Percentiles rank a stretch among this genome's conserved stretches.
phyloP scores from a whole-genome alignment of 2,888 invertebrate genomes.

The Erynnis tages region DNA sequence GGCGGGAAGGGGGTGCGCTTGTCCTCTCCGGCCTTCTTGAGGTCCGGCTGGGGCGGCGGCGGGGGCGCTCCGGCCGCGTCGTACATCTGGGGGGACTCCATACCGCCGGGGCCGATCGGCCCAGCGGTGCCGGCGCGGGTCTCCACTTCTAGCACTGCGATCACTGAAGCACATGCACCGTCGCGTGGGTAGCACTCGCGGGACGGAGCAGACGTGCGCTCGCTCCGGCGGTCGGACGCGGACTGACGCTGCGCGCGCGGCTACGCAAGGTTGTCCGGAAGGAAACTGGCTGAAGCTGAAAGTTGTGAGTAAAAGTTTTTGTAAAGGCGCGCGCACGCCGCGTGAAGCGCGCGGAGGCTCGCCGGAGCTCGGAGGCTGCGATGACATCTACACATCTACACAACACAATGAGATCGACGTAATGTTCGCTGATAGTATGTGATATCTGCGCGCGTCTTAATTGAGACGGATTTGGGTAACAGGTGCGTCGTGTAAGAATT shows the following conservation, averaged over 20 bases:
- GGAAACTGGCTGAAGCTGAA: slow-evolving; percentile 74
- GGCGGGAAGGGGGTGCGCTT: slow-evolving; percentile 88
- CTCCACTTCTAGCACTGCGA: slow-evolving; percentile 78
- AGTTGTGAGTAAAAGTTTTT: slow-evolving; percentile 68
- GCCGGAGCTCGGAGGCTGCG: not conserved
- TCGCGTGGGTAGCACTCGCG: slow-evolving; percentile 49
- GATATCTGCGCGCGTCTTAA: too few species aligned
- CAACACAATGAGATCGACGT: too few species aligned
- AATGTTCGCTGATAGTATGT: too few species aligned
- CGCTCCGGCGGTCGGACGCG: slow-evolving; percentile 62
- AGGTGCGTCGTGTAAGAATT: too few species aligned
- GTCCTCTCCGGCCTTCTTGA: slow-evolving; percentile 83
- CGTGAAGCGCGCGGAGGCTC: slow-evolving; percentile 1
- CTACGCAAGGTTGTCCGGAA: slow-evolving; percentile 69
- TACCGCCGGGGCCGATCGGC: slow-evolving; percentile 79
- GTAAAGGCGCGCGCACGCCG: slow-evolving; percentile 39
- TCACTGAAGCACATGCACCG: slow-evolving; percentile 70
- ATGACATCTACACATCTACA: too few species aligned
- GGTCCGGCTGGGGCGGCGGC: slow-evolving; percentile 83
- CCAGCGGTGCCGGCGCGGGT: slow-evolving; percentile 73
- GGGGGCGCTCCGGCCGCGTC: slow-evolving; percentile 85
- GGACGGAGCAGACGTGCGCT: slow-evolving; percentile 48
- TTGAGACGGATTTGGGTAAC: too few species aligned
- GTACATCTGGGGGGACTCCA: slow-evolving; percentile 95
- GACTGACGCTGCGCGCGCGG: slow-evolving; percentile 56